Base-by-base conservation (phyloP, 2,888 invertebrate genomes). In the Drosophila imparisetae region DNA sequence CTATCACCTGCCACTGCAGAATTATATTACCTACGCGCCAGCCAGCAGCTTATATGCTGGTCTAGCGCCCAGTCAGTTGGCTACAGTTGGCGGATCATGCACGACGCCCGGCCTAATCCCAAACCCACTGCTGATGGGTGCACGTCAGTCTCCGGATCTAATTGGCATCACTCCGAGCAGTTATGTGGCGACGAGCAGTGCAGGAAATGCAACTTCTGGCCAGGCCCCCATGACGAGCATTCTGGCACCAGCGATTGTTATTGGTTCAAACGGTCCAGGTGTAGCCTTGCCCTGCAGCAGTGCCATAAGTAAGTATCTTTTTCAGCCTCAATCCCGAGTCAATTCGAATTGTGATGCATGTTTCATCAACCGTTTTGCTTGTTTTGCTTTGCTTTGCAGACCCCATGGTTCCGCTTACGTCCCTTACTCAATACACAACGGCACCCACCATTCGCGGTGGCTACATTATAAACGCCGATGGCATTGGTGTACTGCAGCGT, bases 1-100 rank as follows among this genome's bases (percentile, higher is more conserved):
- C 38, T 54, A 29, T 58, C 42, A 42, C 21, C 54, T 61, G 58
- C 69, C 48, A 45, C 42, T 42, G 54, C 72, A 93, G 93, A 93
- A 92, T 77, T 93, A 92, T 76, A 91, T 92, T 53, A 90, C 91
- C 18, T 93, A 92, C 78, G 91, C 91, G 29, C 92, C 93, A 15
- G 83, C 91, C 27, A 85, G 90, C 52, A 92, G 91, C 75, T 76
- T 93, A 27, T 93, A 93, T 48, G 91, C 92, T 38, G 92, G 90
- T 49, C 72, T 93, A 82, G 87, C 72, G 8, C 89, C 92, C 52
- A 72, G 91, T 86, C 85, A 83, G 2, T 79, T 92, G 72, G 60
- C 81, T 13, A 36, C 76, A 3, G 77, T 72, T 13, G 60, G 80
- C 24, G 70, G 64, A 8, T 27, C 71, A 11, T 64, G 65, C 13